Conservation (phyloP, 2,113 vertebrate genomes). For the Ictalurus furcatus region DNA sequence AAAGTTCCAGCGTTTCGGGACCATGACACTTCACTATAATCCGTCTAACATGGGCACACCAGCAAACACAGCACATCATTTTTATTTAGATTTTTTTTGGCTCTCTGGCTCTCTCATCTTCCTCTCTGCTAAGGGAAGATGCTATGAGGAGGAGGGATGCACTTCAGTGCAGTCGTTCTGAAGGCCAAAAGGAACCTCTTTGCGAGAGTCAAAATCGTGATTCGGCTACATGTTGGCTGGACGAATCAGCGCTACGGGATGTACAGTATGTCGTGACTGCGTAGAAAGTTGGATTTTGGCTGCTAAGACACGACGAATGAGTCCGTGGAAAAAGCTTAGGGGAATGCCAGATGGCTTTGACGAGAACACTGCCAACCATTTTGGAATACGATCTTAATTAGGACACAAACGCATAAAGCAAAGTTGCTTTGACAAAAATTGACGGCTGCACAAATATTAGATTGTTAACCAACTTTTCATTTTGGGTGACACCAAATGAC, state of each 20-base stretch:
- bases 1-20: background rate
- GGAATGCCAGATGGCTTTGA: constrained; percentile 32
- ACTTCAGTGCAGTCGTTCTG: background rate
- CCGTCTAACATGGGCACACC: background rate
- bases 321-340: background rate
- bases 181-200: constrained; percentile 4
- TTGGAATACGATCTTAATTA: constrained; percentile 34
- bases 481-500: background rate
- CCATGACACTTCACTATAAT: background rate
- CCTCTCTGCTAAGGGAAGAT: constrained; percentile 6
- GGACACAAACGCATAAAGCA: constrained; percentile 19
- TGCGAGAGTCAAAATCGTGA: constrained; percentile 3
- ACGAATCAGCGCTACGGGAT: constrained; percentile 1
- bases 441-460: background rate
- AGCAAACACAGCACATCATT: background rate
- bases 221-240: background rate
- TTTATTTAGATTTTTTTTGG: background rate
- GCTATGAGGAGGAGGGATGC: constrained; percentile 11
- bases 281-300: constrained; percentile 34
- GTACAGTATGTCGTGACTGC: constrained; percentile 26
- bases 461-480: background rate
- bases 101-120: constrained; percentile 26
- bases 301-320: constrained; percentile 18
- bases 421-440: background rate
- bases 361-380: constrained; percentile 45